Base-by-base conservation (phyloP, 2,888 invertebrate genomes). In the Meandrusa payeni region DNA sequence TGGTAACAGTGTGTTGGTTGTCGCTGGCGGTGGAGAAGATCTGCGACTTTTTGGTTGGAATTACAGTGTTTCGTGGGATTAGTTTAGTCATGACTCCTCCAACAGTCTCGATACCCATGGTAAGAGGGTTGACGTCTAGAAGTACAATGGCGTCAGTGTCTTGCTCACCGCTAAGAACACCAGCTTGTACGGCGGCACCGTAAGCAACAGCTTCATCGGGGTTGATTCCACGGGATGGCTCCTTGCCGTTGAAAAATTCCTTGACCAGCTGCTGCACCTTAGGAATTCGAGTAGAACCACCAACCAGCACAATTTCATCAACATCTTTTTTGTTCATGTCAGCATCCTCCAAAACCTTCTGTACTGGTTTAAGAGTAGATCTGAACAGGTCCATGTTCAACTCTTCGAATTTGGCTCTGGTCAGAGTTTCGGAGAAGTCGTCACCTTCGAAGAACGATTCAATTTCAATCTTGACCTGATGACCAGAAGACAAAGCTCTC, bases 31-130 rank as follows among this genome's bases (percentile, higher is more conserved):
- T 99, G 0, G 98, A 98, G 93, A 99, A 99, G 73, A 99, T 97
- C 86, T 99, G 99, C 0, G 97, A 97, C 79, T 99, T 99, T 90
- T 99, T 99, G 39, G 99, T 99, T 17, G 99, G 99, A 68, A 99
- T 99, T 52, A 98, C 98, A 13, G 99, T 99, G 90, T 99, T 99
- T 62, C 99, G 91, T 40, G 97, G 95, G 73, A 99, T 99, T 41
- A 99, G 91, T 76, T 98, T 99, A 59, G 99, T 99, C 99, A 99
- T 99, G 17, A 99, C 99, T 57, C 99, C 99, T 52, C 99, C 99
- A 33, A 99, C 98, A 26, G 99, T 99, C 87, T 99, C 99, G 70
- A 99, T 99, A 85, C 99, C 99, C 93, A 99, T 93, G 54, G 99
- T 99, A 54, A 99, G 90, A 57, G 99, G 99, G 80, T 98, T 99